Conservation (phyloP, 2,113 vertebrate species). For the Pycnonotus jocosus region DNA sequence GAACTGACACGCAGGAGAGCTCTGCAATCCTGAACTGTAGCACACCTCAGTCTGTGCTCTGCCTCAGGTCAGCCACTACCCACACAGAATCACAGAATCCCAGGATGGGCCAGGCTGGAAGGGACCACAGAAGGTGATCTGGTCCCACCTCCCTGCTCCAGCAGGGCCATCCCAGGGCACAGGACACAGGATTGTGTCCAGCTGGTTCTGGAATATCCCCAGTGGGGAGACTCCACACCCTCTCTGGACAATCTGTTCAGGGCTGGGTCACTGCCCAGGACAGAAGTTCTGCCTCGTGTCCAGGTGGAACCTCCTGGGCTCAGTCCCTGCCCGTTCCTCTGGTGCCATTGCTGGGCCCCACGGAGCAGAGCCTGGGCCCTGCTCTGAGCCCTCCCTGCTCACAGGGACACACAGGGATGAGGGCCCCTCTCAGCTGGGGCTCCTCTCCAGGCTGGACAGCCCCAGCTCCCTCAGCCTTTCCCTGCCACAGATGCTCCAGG, state of each 20-base stretch:
- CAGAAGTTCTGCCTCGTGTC: neutral
- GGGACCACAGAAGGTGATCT: fast-evolving
- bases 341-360: neutral
- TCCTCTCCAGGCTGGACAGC: neutral
- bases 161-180: neutral
- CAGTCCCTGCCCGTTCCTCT: neutral
- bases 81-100: neutral
- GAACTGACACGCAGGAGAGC: neutral
- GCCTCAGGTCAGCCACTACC: neutral
- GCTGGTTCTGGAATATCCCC: fast-evolving
- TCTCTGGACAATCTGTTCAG: neutral
- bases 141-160: neutral
- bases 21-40: neutral
- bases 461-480: neutral
- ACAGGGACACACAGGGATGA: neutral
- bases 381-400: neutral
- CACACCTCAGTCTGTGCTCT: neutral
- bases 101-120: neutral
- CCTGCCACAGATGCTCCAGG: neutral
- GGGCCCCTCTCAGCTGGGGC: neutral
- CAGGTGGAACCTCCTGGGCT: neutral
- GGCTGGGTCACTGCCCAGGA: fast-evolving
- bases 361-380: neutral
- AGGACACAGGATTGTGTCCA: neutral
- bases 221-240: neutral